Evolutionary conservation across 2,888 invertebrate genomes (phyloP), one percentile per base, ranked within the genome.

Genomic region (Aphidoletes aphidimyza): DNA sequence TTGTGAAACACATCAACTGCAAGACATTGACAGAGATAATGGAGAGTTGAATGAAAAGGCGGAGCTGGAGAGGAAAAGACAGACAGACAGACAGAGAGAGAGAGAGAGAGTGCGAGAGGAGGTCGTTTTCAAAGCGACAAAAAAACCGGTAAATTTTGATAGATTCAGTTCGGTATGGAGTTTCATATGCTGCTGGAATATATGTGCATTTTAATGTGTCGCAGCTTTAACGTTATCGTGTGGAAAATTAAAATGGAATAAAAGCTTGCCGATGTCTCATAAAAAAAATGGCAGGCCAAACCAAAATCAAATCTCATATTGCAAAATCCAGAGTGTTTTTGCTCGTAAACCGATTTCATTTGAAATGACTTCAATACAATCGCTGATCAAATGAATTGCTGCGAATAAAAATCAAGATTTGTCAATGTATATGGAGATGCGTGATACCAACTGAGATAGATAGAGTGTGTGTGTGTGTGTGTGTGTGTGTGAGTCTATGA

Each of bases 1-100:
- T n/a, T 69, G n/a, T 69, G 69, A 69, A 54, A 34, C 69, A 69
- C 69, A 30, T 69, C 69, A 69, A 69, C 34, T 69, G 69, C 69
- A 69, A 69, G 30, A 69, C 14, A 30, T 69, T 14, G 17, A 30
- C 30, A n/a, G 69, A 69, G 11, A 69, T 69, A 69, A 69, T 69
- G 34, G 14, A 69, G 22, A 54, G 2, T n/a, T n/a, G n/a, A 54
- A 22, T 2, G 22, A 54, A 54, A 47, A 47, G 9, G n/a, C n/a
- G n/a, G 22, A 54, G 2, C n/a, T n/a, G n/a, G 22, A 22, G 3
- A 9, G 22, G 22, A 47, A 47, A 2, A 17, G 9, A 5, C 3
- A 54, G 22, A 54, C n/a, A 2, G 22, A 54, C 3, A 22, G 22
- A 54, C 3, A 3, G n/a, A 22, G 22, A 54, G 17, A 47, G 19